Evolutionary conservation across 2,888 invertebrate genomes (phyloP), one percentile per base, ranked within the genome.

Genomic region (Eubasilissa splendida): DNA sequence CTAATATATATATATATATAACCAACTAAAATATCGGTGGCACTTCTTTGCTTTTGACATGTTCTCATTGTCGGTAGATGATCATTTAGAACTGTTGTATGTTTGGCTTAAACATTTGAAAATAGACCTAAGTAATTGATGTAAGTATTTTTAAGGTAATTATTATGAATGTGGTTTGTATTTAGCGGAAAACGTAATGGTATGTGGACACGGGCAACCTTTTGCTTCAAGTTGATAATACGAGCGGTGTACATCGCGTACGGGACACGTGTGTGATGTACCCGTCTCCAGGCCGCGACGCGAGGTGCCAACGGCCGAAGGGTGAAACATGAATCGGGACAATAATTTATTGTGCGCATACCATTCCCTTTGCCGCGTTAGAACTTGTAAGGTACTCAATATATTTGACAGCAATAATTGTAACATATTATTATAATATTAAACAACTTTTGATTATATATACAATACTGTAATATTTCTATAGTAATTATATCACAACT

Each of bases 401-500:
- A 52, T 53, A 42, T 22, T 53, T 70, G 42, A 73, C 58, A 73
- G 58, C 58, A 73, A 52, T 70, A 70, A 53, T 70, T 70, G 54
- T 70, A 53, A 70, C 22, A 52, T 54, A 70, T 50, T 42, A 70
- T 70, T 50, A 70, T 52, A 42, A 42, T 70, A 70, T 42, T 52
- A 42, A 42, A 50, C 50, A 70, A 53, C 11, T 54, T 53, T 52
- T 70, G 14, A 70, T 31, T 70, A 70, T 42, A 70, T 54, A 42
- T 53, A 52, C 54, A 70, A 53, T 42, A 53, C 70, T 42, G 22
- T 70, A 31, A 70, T 70, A 54, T 70, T 70, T 70, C 70, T 56
- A 73, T 33, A 54, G 58, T 73, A 73, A 73, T 73, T 33, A 56
- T 53, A 58, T 73, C 31, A 53, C 58, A 73, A 54, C 56, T 73